Conservation (phyloP, 2,797 vertebrate species). For the Peromyscus nudipes region DNA sequence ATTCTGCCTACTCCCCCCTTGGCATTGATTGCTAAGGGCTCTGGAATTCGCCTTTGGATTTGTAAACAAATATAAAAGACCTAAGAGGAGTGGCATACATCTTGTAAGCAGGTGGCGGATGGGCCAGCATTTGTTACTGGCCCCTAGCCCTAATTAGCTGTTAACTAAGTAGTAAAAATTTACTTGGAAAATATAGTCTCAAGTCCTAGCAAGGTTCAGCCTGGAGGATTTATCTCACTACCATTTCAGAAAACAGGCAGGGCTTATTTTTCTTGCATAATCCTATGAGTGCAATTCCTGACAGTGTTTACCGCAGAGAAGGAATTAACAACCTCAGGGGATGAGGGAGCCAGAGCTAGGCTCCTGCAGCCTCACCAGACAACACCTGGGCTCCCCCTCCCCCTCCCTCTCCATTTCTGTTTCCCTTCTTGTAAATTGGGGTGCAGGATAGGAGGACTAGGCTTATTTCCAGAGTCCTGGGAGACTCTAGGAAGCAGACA, state of each 20-base stretch:
- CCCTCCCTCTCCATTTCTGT: background rate
- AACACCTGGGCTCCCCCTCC: background rate
- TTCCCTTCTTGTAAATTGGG: background rate
- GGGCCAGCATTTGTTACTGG: background rate
- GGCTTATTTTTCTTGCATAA: conserved; percentile 73
- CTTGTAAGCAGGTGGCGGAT: background rate
- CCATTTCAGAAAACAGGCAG: conserved; percentile 66
- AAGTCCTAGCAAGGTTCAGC: conserved; percentile 47
- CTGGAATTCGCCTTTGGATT: background rate
- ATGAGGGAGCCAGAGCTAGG: conserved; percentile 23
- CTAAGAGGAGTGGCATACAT: background rate
- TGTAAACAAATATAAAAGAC: background rate
- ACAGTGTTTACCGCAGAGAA: conserved; percentile 67
- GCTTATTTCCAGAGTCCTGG: conserved; percentile 9
- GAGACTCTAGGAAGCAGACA: background rate
- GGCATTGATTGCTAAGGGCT: background rate
- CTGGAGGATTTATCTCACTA: conserved; percentile 32
- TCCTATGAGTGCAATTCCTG: conserved; percentile 67
- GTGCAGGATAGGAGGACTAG: background rate
- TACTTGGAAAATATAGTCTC: conserved; percentile 51
- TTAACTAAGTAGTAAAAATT: conserved; percentile 42
- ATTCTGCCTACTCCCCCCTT: background rate
- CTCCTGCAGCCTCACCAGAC: background rate
- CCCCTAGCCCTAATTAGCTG: background rate
- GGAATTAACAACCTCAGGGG: conserved; percentile 67